phyloP scores from a whole-genome alignment of 2,113 vertebrate genomes.

The Rutilus rutilus region DNA sequence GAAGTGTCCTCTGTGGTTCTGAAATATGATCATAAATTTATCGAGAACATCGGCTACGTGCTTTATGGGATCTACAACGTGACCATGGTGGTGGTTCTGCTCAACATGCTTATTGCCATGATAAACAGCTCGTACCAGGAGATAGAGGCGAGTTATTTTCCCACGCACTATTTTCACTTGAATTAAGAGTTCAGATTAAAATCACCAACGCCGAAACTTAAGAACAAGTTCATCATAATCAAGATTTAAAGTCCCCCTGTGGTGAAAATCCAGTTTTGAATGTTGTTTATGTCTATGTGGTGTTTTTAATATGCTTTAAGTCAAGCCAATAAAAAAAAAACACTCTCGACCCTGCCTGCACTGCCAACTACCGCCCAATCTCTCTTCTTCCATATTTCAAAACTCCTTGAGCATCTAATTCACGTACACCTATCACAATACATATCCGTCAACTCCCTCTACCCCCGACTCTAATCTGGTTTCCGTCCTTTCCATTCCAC shows the following conservation, averaged over 20 bases:
- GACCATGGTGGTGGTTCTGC: constrained; percentile 90
- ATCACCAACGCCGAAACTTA: not conserved
- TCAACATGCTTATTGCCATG: constrained; percentile 94
- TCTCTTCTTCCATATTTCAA: too few species aligned
- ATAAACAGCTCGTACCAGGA: constrained; percentile 93
- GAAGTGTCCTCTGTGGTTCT: constrained; percentile 90
- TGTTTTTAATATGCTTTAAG: too few species aligned
- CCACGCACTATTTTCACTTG: not conserved
- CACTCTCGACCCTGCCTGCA: too few species aligned
- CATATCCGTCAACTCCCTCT: too few species aligned
- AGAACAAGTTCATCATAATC: not conserved
- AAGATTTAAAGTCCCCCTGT: not conserved
- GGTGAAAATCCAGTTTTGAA: too few species aligned
- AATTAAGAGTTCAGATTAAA: not conserved
- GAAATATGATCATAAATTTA: constrained; percentile 92
- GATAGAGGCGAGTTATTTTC: constrained; percentile 80
- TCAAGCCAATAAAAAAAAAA: too few species aligned
- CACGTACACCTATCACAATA: too few species aligned
- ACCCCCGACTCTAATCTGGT: too few species aligned
- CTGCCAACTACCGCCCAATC: too few species aligned
- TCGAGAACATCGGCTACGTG: constrained; percentile 91
- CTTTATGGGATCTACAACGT: constrained; percentile 91
- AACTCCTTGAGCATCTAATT: too few species aligned
- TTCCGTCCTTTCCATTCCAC: too few species aligned
- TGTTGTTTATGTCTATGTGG: too few species aligned